Evolutionary conservation across 2,797 vertebrate genomes (phyloP), one percentile per base, ranked within the genome.

Genomic region (Philypnodon macrostomus): DNA sequence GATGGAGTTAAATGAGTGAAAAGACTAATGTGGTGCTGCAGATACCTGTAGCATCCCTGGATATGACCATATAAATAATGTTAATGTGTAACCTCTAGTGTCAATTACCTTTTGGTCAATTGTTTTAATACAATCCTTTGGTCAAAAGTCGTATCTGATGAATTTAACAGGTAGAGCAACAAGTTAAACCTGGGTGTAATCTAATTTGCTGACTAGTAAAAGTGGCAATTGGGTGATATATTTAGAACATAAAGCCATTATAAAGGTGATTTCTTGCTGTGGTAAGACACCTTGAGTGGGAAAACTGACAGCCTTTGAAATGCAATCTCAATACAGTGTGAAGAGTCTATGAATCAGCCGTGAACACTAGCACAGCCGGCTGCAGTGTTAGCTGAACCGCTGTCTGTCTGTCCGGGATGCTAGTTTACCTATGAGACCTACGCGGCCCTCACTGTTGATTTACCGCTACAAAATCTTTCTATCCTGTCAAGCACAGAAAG

Each of bases 341-440:
- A 40, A 26, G 36, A 40, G 21, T 13, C 31, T 30, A 45, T 2
- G 63, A 70, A 73, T 50, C 79, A 44, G 79, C 83, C 70, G 65
- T 71, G 54, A 62, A 73, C 71, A 79, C 37, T 2, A 10, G 59
- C 17, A 44, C 19, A 30, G 1, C 21, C 14, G 21, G 21, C 62
- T 21, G 50, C 48, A 16, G 2, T 2, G 73, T 47, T 81, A 77
- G 79, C 80, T 7, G 47, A 58, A 58, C 73, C 76, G 73, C 77
- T 81, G 79, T 51, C 77, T 81, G 79, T 47, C 72, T 47, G 70
- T 1, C n/a, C 50, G 30, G 71, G 75, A 72, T 85, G 81, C 83
- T 81, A 85, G 53, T 75, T 42, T 64, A 82, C 75, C 75, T 79
- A 48, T 42, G 59, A 65, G 58, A 76, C 63, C 70, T 70, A 23